Evolutionary conservation across 2,113 vertebrate species (phyloP), one percentile per base, ranked within the genome.

Genomic region (Oreochromis aureus): DNA sequence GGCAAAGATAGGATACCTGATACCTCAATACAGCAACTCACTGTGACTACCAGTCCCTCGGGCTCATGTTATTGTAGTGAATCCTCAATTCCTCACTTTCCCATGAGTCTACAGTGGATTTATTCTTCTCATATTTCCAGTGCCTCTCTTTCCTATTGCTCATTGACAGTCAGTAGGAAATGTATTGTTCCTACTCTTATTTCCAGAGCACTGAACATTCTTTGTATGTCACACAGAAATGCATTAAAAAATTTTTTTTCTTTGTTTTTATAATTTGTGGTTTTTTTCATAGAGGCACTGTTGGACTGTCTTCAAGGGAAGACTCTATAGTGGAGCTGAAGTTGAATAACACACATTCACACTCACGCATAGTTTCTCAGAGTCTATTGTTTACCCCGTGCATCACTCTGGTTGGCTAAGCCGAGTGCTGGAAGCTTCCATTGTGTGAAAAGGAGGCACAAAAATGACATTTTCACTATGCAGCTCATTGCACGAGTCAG

Each of bases 361-460:
- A 48, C 16, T 76, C 61, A 58, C 59, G 79, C 83, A 34, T 85
- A 88, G 80, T 93, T 88, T 92, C 89, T 86, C 82, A 82, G 69
- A 85, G 84, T 86, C 89, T 91, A 88, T 96, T 96, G 93, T 96
- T 96, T 94, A 95, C 93, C 27, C 91, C 87, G 54, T 82, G 85
- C 89, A 88, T 87, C 87, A 54, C 81, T 92, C 86, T 92, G 90
- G 83, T 94, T 89, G 92, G 93, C 86, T 82, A 87, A 58, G 78
- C 86, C 27, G 34, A 66, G 58, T 83, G 87, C 82, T 95, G 92
- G 93, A 93, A 92, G 86, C 89, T 90, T 94, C 89, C 91, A 95
- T 95, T 95, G 91, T 95, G 83, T 88, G 84, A 91, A 90, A 93
- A 89, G 86, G 86, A 90, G 86, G 66, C 58, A 82, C 7, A 84